Evolutionary conservation across 2,888 invertebrate genomes (phyloP), one percentile per base, ranked within the genome.

Genomic region (Heliconius erato): DNA sequence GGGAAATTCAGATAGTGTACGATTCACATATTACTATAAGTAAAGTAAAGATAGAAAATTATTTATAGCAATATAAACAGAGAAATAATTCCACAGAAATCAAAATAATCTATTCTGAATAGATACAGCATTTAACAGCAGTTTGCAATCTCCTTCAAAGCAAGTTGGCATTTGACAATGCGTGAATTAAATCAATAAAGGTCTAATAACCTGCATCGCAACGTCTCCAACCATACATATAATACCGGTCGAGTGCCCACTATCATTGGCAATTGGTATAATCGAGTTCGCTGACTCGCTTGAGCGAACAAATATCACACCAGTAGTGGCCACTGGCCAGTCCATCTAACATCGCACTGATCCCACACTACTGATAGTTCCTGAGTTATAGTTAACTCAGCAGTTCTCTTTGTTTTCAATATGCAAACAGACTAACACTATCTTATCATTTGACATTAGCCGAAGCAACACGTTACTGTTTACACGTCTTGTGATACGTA

Each of bases 391-490:
- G 81, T 81, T 83, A 81, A 83, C 74, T 77, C 40, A 82, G 80
- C 78, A 77, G 79, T 74, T 81, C 87, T 91, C 88, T 90, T 90
- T 91, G 91, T 93, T 90, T 90, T 88, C 90, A 91, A 91, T 91
- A 91, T 90, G 90, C 92, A 91, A 93, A 92, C 91, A 92, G 84
- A 88, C 84, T 77, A 79, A 86, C 86, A 87, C 83, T 94, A 94
- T 95, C 94, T 95, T 95, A 95, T 95, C 95, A 85, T 85, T 83
- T 82, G 85, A 89, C 91, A 93, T 92, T 94, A 92, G 92, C 91
- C 87, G 88, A 88, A 90, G 91, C 88, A 89, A 88, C 90, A 87
- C 90, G 89, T 87, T 86, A 89, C 88, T 84, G 90, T 86, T 85
- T 88, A 90, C 92, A 91, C 92, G 92, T 86, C 88, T 89, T 88